Base-by-base conservation (phyloP, 2,113 vertebrate genomes). In the Antechinus stuartii region DNA sequence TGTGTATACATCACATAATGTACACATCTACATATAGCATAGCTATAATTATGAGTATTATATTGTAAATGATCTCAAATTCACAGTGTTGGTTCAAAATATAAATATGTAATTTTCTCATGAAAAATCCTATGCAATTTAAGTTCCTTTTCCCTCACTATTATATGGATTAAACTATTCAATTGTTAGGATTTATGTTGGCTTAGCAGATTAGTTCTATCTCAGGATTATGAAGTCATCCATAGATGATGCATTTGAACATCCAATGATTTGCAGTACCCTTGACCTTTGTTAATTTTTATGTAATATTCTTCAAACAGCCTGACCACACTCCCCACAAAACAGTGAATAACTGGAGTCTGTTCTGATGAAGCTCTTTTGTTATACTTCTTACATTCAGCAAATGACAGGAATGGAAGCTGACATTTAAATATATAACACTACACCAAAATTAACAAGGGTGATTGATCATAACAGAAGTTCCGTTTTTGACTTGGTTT, bases 401-500 rank as follows among this genome's bases (percentile, higher is more conserved):
- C 16, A 93, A 95, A 91, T 84, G 90, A 35, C 27, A 94, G 76
- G 30, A 19, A 90, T 47, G 92, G 57, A 54, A 54, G 22, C 47
- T 94, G 57, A n/a, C 89, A 94, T 95, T 91, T 92, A 94, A 93
- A 22, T n/a, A 50, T 11, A 23, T 5, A 24, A 14, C 0, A 52
- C 55, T 96, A 47, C 61, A 54, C n/a, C 55, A 12, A 93, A 91
- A 10, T 93, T 30, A 94, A 91, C 12, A 96, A 92, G 23, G 3
- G 30, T 46, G 24, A 52, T 53, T 95, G 55, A 93, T 93, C 46
- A 95, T 46, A 93, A 30, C 46, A 84, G 27, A 95, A 90, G 12
- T n/a, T 91, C 54, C 49, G 46, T 23, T 92, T 91, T 42, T 90
- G 93, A 25, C 24, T 96, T 6, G 55, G 19, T 90, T 95, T 96